Evolutionary conservation across 1,140 invertebrate genomes (phyloP).

Genomic region (Leucophenga varia): DNA sequence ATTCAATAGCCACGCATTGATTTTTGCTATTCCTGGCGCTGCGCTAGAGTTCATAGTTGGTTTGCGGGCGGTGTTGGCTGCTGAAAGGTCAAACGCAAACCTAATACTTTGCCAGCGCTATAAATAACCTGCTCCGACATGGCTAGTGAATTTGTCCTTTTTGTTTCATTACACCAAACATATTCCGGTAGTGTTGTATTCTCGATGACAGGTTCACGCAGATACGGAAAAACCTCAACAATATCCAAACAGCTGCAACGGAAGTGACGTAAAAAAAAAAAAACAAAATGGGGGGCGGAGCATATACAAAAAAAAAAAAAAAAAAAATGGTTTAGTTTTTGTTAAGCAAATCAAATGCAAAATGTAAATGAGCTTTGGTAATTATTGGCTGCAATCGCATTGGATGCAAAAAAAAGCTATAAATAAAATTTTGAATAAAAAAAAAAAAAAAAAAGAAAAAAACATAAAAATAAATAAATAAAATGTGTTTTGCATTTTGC

Average conservation of each 20-base stretch:
- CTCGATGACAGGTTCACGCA: constrained; percentile 52
- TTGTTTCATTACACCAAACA: constrained; percentile 37
- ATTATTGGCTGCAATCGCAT: constrained; percentile 49
- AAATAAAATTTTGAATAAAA: constrained; percentile 33
- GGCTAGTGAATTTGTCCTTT: neutral
- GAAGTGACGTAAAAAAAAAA: constrained; percentile 6
- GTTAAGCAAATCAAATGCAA: too few species aligned
- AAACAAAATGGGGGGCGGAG: neutral
- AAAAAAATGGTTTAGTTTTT: neutral
- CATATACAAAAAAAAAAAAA: neutral
- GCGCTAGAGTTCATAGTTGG: neutral
- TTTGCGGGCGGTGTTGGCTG: constrained; percentile 22
- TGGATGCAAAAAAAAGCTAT: constrained; percentile 33
- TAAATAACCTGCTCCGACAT: constrained; percentile 44
- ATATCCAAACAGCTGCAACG: constrained; percentile 50
- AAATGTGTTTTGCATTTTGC: too few species aligned
- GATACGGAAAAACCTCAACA: constrained; percentile 52
- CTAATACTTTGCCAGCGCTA: constrained; percentile 42
- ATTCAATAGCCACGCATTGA: constrained; percentile 32
- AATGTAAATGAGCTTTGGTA: constrained; percentile 12
- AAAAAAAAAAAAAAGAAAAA: constrained; percentile 16
- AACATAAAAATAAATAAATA: too few species aligned
- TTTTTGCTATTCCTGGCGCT: neutral
- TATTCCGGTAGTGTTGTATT: constrained; percentile 42
- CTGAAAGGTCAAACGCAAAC: constrained; percentile 40